A percentile compares a stretch with the other conserved stretches of the same genome.
phyloP scores from a whole-genome alignment of 2,113 vertebrate species.

The Periophthalmodon schlosseri region DNA sequence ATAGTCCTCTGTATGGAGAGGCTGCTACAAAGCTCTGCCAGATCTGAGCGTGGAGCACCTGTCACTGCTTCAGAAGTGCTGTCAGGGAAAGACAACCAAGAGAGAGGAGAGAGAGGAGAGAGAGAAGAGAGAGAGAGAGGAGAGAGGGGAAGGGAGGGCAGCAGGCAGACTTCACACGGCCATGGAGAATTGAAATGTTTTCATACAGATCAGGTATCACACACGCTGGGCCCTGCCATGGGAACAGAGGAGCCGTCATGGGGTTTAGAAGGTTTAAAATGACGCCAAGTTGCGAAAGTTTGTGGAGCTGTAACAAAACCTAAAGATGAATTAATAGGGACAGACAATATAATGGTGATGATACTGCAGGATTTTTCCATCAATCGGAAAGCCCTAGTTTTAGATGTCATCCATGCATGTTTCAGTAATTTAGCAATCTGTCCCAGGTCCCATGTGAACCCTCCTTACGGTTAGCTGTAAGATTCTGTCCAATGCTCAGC shows the following conservation, averaged over 20 bases:
- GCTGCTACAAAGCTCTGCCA: constrained; percentile 12
- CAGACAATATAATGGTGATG: too few relatives aligned
- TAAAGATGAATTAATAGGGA: background rate
- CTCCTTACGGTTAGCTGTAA: too few relatives aligned
- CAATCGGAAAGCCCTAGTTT: too few relatives aligned
- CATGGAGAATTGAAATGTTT: constrained; percentile 17
- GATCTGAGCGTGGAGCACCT: constrained; percentile 32
- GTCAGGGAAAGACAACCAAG: constrained; percentile 21
- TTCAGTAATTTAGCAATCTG: too few relatives aligned
- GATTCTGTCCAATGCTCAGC: too few relatives aligned
- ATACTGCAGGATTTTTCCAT: too few relatives aligned
- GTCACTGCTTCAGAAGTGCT: constrained; percentile 16
- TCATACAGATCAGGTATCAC: constrained; percentile 17
- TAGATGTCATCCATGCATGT: too few relatives aligned
- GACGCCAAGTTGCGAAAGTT: background rate
- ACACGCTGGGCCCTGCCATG: constrained; percentile 1
- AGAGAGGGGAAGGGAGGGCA: background rate
- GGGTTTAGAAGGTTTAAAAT: background rate
- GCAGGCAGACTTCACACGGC: constrained; percentile 8
- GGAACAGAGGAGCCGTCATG: background rate
- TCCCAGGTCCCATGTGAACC: too few relatives aligned
- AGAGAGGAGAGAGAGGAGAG: too few relatives aligned
- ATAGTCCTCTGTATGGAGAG: background rate
- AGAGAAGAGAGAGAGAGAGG: constrained; percentile 2
- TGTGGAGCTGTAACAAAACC: background rate